Percentiles rank a stretch among this genome's conserved stretches.
These are phyloP conservation scores for Drosophila helvetica DNA, from an alignment of 2,888 invertebrate species.

Conservation along the genomic window DNA sequence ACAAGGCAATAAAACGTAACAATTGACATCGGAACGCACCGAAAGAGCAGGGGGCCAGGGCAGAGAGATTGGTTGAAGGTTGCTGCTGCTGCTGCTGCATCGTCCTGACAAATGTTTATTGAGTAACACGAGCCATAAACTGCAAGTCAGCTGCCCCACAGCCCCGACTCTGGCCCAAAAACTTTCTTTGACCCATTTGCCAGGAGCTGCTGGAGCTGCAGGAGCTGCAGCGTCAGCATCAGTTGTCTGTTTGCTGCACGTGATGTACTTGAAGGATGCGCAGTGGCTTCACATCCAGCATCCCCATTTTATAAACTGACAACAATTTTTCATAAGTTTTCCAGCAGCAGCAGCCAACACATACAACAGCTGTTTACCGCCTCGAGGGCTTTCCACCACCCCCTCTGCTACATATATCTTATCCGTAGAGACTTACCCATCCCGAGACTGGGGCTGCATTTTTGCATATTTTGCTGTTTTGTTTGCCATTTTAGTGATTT, in stretches of 20 bases:
- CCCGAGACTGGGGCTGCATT: conserved; percentile 28
- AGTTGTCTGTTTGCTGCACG: conserved; percentile 44
- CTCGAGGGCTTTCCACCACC: conserved; percentile 21
- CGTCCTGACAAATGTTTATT: conserved; percentile 72
- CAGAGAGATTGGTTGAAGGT: too few relatives aligned
- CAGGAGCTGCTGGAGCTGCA: conserved; percentile 8
- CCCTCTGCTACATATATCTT: background rate
- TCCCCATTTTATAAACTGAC: conserved; percentile 73
- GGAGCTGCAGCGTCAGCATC: conserved; percentile 13
- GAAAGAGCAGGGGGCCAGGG: conserved; percentile 1
- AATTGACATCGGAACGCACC: conserved; percentile 60
- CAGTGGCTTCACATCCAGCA: conserved; percentile 56
- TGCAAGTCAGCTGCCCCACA: conserved; percentile 26
- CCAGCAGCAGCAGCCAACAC: conserved; percentile 33
- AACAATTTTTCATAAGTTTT: conserved; percentile 66
- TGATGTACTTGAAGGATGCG: conserved; percentile 53
- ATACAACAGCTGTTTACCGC: conserved; percentile 49
- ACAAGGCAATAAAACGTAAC: conserved; percentile 70
- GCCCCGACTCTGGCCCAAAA: conserved; percentile 2
- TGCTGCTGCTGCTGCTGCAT: conserved; percentile 34
- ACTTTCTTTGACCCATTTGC: conserved; percentile 53
- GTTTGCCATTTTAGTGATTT: conserved; percentile 80
- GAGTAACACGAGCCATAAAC: conserved; percentile 70
- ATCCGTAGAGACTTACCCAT: background rate
- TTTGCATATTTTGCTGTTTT: conserved; percentile 68